Conservation (phyloP, 2,113 vertebrate species). For the Cygnus buccinator region DNA sequence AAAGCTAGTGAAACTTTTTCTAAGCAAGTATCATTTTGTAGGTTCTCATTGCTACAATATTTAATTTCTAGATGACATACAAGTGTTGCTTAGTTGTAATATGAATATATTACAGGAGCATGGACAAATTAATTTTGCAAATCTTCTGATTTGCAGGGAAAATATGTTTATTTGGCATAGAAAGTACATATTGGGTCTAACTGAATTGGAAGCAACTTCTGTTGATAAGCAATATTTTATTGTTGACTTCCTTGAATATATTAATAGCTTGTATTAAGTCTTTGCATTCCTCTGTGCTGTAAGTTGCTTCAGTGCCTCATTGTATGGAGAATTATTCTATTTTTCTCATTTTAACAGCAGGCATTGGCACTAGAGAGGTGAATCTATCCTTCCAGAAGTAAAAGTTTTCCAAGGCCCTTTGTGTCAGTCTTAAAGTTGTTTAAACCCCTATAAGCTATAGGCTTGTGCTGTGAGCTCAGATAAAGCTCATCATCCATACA, state of each 20-base stretch:
- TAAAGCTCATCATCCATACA: not conserved
- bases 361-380: not conserved
- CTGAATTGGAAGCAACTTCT: not conserved
- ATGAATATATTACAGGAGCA: not conserved
- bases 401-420: not conserved
- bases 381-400: not conserved
- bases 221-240: not conserved
- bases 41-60: not conserved
- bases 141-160: not conserved
- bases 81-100: not conserved
- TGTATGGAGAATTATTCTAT: not conserved
- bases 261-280: not conserved
- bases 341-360: not conserved
- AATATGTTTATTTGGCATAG: not conserved
- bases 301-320: not conserved
- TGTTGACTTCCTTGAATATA: not conserved
- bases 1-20: not conserved
- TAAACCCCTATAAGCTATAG: rapidly evolving
- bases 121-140: not conserved
- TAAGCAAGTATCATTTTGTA: not conserved
- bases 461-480: not conserved
- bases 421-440: not conserved
- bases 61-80: not conserved
- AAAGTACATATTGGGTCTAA: not conserved
- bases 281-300: not conserved